Evolutionary conservation across 2,113 vertebrate genomes (phyloP).

Genomic region (Amphilophus citrinellus): DNA sequence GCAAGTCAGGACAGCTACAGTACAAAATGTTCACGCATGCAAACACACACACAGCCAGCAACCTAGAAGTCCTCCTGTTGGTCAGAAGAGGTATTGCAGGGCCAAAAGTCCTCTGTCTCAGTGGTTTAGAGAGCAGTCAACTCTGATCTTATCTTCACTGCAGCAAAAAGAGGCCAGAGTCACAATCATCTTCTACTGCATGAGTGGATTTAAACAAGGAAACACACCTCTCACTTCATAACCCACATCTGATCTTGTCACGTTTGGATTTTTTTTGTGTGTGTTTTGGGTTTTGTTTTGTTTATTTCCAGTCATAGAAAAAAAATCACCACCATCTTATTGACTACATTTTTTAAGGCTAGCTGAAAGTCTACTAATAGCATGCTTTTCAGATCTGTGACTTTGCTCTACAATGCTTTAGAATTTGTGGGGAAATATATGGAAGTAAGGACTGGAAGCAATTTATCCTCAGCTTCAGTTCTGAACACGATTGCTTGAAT

Average conservation of each 20-base stretch:
- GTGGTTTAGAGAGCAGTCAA: conserved; percentile 12
- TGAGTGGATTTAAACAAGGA: conserved; percentile 13
- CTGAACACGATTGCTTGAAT: conserved; percentile 30
- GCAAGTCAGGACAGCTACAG: conserved; percentile 67
- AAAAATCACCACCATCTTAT: conserved; percentile 1
- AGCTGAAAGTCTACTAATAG: conserved; percentile 16
- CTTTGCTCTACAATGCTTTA: neutral
- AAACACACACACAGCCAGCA: conserved; percentile 19
- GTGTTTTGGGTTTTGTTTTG: neutral
- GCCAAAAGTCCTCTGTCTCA: conserved; percentile 30
- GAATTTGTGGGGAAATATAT: neutral
- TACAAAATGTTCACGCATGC: conserved; percentile 26
- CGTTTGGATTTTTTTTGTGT: neutral
- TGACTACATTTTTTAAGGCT: conserved; percentile 26
- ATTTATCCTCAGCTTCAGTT: conserved; percentile 2
- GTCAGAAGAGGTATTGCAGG: conserved; percentile 41
- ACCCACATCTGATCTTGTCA: neutral
- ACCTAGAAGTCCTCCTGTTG: conserved; percentile 52
- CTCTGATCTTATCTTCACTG: conserved; percentile 39
- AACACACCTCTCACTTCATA: neutral
- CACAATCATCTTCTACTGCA: neutral
- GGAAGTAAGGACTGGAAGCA: conserved; percentile 8
- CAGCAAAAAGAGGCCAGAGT: neutral
- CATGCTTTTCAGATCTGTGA: conserved; percentile 22
- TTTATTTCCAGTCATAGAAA: neutral